A percentile compares a stretch with the other conserved stretches of the same genome.
Evolutionary conservation across 2,797 vertebrate species (phyloP).

Genomic region (Trichosurus vulpecula): DNA sequence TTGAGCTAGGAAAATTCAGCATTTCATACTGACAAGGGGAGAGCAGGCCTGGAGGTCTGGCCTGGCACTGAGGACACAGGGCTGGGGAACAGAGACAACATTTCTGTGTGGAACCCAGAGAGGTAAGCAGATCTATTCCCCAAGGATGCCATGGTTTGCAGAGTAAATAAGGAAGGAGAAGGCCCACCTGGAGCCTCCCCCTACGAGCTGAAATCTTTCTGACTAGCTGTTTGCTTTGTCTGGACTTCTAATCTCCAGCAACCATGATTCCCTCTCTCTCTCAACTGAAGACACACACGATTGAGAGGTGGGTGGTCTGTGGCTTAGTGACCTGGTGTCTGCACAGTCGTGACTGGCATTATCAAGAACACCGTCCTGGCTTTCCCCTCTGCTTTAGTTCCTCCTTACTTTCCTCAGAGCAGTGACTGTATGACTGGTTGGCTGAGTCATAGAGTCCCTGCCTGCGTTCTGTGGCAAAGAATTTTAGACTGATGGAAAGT

Average conservation of each 20-base stretch:
- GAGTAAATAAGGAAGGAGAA: constrained; percentile 28
- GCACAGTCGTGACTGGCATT: not conserved
- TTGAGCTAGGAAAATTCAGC: not conserved
- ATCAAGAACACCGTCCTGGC: not conserved
- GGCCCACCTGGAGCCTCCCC: not conserved
- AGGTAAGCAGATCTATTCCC: not conserved
- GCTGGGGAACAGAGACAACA: not conserved
- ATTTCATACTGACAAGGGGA: not conserved
- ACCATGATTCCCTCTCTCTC: not conserved
- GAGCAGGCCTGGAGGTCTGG: not conserved
- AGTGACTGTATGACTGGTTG: not conserved
- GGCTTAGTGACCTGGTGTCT: not conserved
- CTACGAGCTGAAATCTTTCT: not conserved
- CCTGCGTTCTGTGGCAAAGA: not conserved
- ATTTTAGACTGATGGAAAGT: not conserved
- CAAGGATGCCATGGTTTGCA: not conserved
- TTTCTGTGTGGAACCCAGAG: too few relatives aligned
- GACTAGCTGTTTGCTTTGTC: not conserved
- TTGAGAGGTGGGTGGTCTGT: not conserved
- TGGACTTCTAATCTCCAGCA: fast-evolving
- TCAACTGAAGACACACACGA: not conserved
- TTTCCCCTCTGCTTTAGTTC: not conserved
- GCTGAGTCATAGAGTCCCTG: not conserved
- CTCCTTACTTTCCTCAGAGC: not conserved
- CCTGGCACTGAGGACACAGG: not conserved